Evolutionary conservation across 2,797 vertebrate genomes (phyloP).

Genomic region (Melanotaenia maccullochi): DNA sequence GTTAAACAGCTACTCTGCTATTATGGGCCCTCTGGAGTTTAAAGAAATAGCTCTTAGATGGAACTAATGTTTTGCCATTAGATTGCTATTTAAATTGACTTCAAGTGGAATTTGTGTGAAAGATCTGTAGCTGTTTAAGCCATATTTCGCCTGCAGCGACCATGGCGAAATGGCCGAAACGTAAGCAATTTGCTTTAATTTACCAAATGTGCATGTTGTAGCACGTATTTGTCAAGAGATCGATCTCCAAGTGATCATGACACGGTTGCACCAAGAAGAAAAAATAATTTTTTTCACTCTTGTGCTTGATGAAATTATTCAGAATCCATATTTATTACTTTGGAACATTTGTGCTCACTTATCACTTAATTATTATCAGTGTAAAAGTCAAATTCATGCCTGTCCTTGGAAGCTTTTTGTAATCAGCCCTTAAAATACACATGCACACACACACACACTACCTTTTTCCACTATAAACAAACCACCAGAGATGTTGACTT

Average conservation of each 20-base stretch:
- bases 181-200: background rate
- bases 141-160: background rate
- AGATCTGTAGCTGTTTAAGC: background rate
- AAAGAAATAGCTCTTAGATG: background rate
- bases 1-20: background rate
- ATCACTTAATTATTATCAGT: constrained; percentile 55
- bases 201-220: background rate
- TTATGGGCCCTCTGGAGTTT: background rate
- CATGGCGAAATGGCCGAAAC: background rate
- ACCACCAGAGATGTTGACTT: constrained; percentile 61
- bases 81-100: background rate
- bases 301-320: constrained; percentile 26
- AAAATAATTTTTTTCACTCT: background rate
- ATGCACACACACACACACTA: constrained; percentile 5
- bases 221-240: constrained; percentile 14
- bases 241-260: background rate
- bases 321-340: constrained; percentile 59
- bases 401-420: constrained; percentile 56
- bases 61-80: no score
- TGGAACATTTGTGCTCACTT: constrained; percentile 41
- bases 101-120: background rate
- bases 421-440: constrained; percentile 7
- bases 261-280: constrained; percentile 1
- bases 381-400: constrained; percentile 22
- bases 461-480: constrained; percentile 41